These are phyloP conservation scores for Pogona vitticeps DNA, from an alignment of 2,113 vertebrate species.

Conservation along the genomic window DNA sequence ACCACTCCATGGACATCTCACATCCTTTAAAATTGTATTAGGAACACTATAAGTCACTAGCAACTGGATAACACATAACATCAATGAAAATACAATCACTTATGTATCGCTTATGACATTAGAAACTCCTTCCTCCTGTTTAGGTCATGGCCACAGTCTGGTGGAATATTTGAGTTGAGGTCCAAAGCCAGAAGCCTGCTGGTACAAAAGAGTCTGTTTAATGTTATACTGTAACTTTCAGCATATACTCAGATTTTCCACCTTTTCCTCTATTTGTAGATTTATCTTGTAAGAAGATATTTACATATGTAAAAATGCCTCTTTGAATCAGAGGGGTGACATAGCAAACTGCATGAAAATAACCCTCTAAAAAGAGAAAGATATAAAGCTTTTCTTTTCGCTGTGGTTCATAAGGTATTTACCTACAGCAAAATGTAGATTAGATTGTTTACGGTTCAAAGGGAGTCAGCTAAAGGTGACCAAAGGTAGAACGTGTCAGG, in stretches of 20 bases:
- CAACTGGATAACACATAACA: no score
- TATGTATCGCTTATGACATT: no score
- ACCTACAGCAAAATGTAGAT: neutral
- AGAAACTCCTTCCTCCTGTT: no score
- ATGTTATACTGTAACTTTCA: neutral
- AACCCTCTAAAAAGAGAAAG: neutral
- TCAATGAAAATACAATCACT: no score
- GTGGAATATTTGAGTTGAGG: no score
- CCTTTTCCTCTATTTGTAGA: neutral
- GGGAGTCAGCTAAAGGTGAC: neutral
- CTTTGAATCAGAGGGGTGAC: neutral
- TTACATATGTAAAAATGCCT: neutral
- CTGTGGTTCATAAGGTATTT: neutral
- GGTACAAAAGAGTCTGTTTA: neutral
- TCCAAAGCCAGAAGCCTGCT: no score
- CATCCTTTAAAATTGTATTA: no score
- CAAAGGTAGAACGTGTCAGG: neutral
- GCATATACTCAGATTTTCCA: neutral
- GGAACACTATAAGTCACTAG: no score
- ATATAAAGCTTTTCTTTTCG: neutral
- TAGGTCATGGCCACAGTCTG: no score
- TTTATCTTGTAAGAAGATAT: neutral
- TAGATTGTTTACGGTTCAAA: neutral
- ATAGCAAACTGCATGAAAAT: neutral
- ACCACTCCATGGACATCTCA: no score